Base-by-base conservation (phyloP, 2,888 invertebrate genomes). In the Volucella inflata region DNA sequence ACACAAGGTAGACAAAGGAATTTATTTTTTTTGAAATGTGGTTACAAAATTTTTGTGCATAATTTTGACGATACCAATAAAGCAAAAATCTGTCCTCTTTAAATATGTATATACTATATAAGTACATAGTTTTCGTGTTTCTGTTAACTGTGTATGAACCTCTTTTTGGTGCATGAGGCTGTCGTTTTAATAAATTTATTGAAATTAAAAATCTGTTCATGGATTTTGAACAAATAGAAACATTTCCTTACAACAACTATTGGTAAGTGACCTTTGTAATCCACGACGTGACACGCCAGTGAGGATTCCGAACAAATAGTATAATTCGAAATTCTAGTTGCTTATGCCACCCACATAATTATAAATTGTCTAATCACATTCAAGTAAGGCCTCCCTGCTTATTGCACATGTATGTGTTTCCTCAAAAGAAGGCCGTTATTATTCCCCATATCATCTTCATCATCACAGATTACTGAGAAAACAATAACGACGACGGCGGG, bases 391-490 rank as follows among this genome's bases (percentile, higher is more conserved):
- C 53, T 48, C 42, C 42, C 48, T 17, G 16, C 36, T 64, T 57
- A 21, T 48, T 74, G 51, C 21, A 59, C 48, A 46, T 48, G 11
- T 30, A 8, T 30, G 12, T 30, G 30, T 6, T 6, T 30, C 30
- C 6, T 30, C 30, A 30, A 30, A 16, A 55, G 30, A 11, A 44
- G 17, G 48, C 36, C 30, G 16, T 44, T 44, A 16, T 53, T 62
- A n/a, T 74, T 74, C 64, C 57, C 53, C 70, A 75, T 79, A 70
- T 75, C 80, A 75, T 78, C 82, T 57, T 70, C 40, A 55, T 70
- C 62, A 78, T 53, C 46, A 68, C 59, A 76, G 71, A 70, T 70
- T 70, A 67, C 72, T 65, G 46, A 55, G 53, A 72, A 65, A 42
- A 55, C 40, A 42, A 71, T 42, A 50, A 65, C 11, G 14, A 65